Evolutionary conservation across 1,140 invertebrate genomes (phyloP).

Genomic region (Calephelis nemesis): DNA sequence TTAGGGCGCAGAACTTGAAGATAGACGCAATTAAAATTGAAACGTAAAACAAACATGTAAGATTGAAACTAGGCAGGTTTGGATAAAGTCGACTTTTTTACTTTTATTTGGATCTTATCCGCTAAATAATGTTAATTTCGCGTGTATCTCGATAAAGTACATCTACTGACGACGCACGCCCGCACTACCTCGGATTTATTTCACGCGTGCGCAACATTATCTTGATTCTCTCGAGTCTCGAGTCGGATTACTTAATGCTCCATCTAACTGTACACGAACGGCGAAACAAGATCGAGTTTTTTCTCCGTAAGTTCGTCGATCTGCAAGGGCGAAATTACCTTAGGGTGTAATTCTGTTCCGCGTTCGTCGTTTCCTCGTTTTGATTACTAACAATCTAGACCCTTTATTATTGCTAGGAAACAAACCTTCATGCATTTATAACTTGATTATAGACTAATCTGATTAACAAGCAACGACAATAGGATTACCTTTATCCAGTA

Average conservation of each 20-base stretch:
- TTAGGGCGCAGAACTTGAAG: too few species aligned
- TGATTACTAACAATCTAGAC: conserved; percentile 3
- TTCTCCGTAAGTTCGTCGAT: conserved; percentile 69
- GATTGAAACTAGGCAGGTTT: too few species aligned
- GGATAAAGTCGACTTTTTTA: too few species aligned
- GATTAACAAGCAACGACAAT: conserved; percentile 2
- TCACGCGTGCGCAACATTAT: conserved; percentile 76
- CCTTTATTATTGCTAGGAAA: conserved; percentile 4
- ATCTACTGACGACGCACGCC: too few species aligned
- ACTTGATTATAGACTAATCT: conserved; percentile 19
- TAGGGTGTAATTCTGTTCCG: conserved; percentile 47
- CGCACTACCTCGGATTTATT: conserved; percentile 58
- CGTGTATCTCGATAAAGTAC: too few species aligned
- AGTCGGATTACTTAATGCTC: conserved; percentile 76
- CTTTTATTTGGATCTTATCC: too few species aligned
- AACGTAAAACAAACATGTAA: too few species aligned
- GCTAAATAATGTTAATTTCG: too few species aligned
- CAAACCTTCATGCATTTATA: not conserved
- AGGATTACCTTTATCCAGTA: conserved; percentile 7
- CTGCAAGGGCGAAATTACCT: conserved; percentile 50
- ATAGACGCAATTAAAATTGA: too few species aligned
- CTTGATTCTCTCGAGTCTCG: conserved; percentile 68
- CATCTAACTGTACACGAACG: conserved; percentile 68
- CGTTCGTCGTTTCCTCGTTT: conserved; percentile 19
- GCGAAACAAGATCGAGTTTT: conserved; percentile 71